Evolutionary conservation across 2,113 vertebrate species (phyloP).

Genomic region (Plecotus auritus): DNA sequence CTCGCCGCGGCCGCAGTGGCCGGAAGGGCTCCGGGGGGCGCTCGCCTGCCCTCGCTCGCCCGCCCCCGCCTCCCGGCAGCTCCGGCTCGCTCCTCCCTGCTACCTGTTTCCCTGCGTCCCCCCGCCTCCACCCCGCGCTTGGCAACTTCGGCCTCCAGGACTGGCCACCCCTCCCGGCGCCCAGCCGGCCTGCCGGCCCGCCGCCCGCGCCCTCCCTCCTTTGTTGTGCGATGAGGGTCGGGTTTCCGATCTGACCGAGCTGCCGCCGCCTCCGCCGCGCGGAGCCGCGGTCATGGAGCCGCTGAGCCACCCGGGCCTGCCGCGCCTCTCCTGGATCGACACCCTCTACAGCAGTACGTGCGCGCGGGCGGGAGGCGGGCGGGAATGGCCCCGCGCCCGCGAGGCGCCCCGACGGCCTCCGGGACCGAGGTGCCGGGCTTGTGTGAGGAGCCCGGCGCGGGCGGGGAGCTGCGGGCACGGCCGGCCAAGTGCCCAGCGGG

Average conservation of each 20-base stretch:
- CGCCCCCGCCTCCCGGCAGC: background rate
- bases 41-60: constrained; percentile 13
- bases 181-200: constrained; percentile 42
- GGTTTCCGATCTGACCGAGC: constrained; percentile 73
- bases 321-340: constrained; percentile 98
- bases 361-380: background rate
- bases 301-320: constrained; percentile 92
- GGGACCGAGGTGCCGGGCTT: background rate
- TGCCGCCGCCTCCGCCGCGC: constrained; percentile 29
- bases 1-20: background rate
- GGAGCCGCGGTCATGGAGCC: constrained; percentile 90
- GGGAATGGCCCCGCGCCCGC: background rate
- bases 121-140: background rate
- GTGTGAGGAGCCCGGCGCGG: background rate
- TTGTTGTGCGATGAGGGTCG: constrained; percentile 84
- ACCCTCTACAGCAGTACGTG: constrained; percentile 97
- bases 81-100: constrained; percentile 46
- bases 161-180: constrained; percentile 36
- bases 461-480: background rate
- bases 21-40: background rate
- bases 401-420: background rate
- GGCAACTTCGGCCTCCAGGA: constrained; percentile 56
- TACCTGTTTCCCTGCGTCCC: constrained; percentile 65
- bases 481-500: background rate
- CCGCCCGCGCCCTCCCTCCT: constrained; percentile 73